phyloP scores from a whole-genome alignment of 2,113 vertebrate genomes.

The Rhea americana region DNA sequence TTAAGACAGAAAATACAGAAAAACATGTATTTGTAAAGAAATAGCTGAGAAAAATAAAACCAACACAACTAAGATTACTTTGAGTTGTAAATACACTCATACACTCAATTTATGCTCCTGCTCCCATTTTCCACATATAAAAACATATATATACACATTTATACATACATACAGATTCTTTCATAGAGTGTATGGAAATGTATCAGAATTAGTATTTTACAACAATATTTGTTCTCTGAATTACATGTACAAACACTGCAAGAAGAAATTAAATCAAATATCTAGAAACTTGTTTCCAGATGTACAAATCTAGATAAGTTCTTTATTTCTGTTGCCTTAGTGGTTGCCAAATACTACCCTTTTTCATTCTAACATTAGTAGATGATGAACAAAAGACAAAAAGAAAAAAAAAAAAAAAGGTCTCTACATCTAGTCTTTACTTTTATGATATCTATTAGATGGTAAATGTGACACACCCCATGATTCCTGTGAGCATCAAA shows the following conservation, averaged over 20 bases:
- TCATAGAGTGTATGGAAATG: not conserved
- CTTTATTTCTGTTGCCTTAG: not conserved
- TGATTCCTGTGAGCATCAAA: not conserved
- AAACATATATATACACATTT: no score
- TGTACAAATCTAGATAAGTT: not conserved
- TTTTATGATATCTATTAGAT: not conserved
- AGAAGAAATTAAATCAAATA: not conserved
- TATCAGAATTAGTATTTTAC: not conserved
- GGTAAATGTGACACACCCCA: not conserved
- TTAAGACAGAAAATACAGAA: no score
- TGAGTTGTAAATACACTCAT: not conserved
- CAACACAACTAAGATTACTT: not conserved
- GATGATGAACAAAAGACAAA: not conserved
- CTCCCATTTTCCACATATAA: no score
- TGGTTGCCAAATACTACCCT: not conserved
- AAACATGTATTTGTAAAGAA: not conserved
- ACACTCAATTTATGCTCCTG: no score
- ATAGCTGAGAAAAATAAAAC: no score
- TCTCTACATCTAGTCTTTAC: accelerated
- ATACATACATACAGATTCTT: not conserved
- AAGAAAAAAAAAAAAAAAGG: no score
- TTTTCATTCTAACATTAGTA: not conserved
- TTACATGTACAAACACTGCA: not conserved
- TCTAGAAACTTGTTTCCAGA: not conserved
- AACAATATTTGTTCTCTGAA: not conserved